Conservation (phyloP, 1,140 invertebrate genomes). For the Zelostemma sp. region DNA sequence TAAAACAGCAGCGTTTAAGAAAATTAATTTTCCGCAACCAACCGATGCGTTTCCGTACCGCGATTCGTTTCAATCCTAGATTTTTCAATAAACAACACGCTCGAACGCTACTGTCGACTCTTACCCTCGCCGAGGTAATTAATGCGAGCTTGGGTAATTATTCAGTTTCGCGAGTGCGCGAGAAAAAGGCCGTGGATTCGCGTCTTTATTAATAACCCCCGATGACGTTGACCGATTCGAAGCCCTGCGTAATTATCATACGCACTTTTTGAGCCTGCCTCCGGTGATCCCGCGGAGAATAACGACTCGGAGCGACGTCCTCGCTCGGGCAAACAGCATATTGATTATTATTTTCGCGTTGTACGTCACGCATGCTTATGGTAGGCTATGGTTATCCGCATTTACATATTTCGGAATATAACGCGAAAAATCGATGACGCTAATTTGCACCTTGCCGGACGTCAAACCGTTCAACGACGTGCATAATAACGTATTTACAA, state of each 20-base stretch:
- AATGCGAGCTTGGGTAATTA: slow-evolving; percentile 53
- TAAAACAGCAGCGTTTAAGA: no score
- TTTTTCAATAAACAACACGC: no score
- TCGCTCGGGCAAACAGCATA: slow-evolving; percentile 16
- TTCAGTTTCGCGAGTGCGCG: slow-evolving; percentile 19
- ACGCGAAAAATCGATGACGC: slow-evolving; percentile 34
- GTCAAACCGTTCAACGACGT: slow-evolving; percentile 41
- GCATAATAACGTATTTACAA: slow-evolving; percentile 45
- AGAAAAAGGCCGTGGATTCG: slow-evolving; percentile 47
- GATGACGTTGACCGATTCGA: slow-evolving; percentile 64
- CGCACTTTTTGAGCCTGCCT: slow-evolving; percentile 27
- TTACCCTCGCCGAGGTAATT: slow-evolving; percentile 46
- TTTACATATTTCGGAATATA: slow-evolving; percentile 41
- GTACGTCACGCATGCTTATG: slow-evolving; percentile 45
- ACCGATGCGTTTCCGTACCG: no score
- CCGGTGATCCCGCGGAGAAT: slow-evolving; percentile 21
- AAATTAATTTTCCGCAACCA: no score
- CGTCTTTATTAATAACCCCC: slow-evolving; percentile 66
- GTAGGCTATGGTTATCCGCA: slow-evolving; percentile 40
- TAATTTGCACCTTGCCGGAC: slow-evolving; percentile 43
- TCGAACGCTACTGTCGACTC: background rate
- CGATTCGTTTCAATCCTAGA: no score
- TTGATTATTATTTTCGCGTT: slow-evolving; percentile 45
- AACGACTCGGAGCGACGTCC: slow-evolving; percentile 17
- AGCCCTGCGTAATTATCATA: slow-evolving; percentile 59